Conservation (phyloP, 2,888 invertebrate genomes). For the Conistra vaccinii region DNA sequence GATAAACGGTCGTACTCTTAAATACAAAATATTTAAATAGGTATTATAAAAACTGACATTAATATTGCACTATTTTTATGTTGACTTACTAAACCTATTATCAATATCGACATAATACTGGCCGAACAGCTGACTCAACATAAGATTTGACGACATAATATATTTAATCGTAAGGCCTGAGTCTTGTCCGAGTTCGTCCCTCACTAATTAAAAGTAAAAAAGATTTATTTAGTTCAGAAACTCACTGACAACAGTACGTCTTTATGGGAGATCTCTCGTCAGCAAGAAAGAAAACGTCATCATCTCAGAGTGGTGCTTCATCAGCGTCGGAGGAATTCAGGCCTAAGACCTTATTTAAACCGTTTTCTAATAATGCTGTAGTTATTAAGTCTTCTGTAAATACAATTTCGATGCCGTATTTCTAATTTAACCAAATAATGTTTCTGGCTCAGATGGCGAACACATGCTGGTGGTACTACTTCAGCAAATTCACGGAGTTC, state of each 20-base stretch:
- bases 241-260: no score
- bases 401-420: neutral
- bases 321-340: neutral
- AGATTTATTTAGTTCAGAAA: no score
- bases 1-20: neutral
- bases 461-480: constrained; percentile 99
- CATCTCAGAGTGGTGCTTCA: neutral
- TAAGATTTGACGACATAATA: neutral
- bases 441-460: constrained; percentile 94
- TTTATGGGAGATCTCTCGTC: neutral
- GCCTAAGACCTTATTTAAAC: neutral
- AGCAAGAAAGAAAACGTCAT: neutral
- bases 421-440: constrained; percentile 3
- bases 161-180: neutral
- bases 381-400: neutral
- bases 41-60: neutral
- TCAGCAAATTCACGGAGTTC: constrained; percentile 99
- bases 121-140: neutral
- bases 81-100: neutral
- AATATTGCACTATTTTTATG: neutral
- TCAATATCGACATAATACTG: neutral
- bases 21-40: neutral
- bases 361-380: neutral
- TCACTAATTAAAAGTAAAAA: no score
- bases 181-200: neutral